Evolutionary conservation across 2,888 invertebrate genomes (phyloP), one percentile per base, ranked within the genome.

Genomic region (Plagodis pulveraria): DNA sequence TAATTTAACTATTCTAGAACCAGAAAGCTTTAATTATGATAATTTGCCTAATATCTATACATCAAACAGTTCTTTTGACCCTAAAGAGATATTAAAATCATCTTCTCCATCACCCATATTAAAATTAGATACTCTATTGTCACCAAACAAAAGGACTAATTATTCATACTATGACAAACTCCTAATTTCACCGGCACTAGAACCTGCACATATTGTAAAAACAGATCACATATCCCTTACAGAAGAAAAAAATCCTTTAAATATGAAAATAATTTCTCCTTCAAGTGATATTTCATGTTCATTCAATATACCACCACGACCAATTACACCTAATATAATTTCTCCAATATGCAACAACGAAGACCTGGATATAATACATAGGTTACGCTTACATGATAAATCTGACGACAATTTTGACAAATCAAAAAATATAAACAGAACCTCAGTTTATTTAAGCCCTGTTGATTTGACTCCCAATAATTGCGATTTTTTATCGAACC

Each of bases 401-500:
- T 74, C 80, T 50, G 80, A 84, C 61, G 72, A 63, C 63, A 80
- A 83, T 63, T 69, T 73, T 49, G 67, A 71, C 49, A 76, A 74
- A 63, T 81, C 83, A 63, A 76, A 49, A 38, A 41, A 50, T 42
- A 50, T 56, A 43, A 48, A 52, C 65, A 74, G 61, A 70, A 65
- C 51, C 76, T 86, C 59, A 80, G 81, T 56, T 83, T 63, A 87
- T 53, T 76, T 88, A 62, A 91, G 89, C 68, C 89, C 91, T 35
- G 79, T 90, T 47, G 83, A 87, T 62, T 74, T 89, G 65, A 86
- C 90, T 33, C 87, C 89, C 6, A 83, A 83, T 72, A 83, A 83
- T 55, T 86, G 77, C 66, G 80, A 87, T 67, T 84, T 81, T 69
- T 77, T 83, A 63, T 68, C 80, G 32, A 83, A 83, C 66, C 83